phyloP scores from a whole-genome alignment of 2,113 vertebrate species.

The Heterocephalus glaber region DNA sequence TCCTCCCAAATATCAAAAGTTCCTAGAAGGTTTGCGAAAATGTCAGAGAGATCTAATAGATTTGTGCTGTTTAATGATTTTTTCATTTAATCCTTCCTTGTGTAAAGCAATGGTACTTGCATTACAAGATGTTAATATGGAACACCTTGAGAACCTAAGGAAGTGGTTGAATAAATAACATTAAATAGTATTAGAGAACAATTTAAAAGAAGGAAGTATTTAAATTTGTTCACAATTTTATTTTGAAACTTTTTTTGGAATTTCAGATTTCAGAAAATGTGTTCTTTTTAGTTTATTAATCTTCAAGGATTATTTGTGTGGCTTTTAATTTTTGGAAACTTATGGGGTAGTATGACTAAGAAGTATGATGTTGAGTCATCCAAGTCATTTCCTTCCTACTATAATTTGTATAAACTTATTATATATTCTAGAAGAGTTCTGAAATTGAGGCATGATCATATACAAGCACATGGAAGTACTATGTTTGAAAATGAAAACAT shows the following conservation, averaged over 20 bases:
- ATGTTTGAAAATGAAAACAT: constrained; percentile 56
- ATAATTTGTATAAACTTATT: not conserved
- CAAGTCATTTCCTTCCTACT: not conserved
- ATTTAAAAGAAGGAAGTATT: constrained; percentile 44
- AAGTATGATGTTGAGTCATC: constrained; percentile 28
- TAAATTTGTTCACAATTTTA: constrained; percentile 54
- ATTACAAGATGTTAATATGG: constrained; percentile 84
- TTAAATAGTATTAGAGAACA: constrained; percentile 42
- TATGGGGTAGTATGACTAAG: not conserved
- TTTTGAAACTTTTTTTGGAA: constrained; percentile 21
- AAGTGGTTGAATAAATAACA: constrained; percentile 84
- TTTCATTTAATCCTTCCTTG: constrained; percentile 85
- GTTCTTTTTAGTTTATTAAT: not conserved
- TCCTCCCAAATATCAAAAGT: constrained; percentile 84
- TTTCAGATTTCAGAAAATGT: not conserved
- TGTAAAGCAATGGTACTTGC: constrained; percentile 87
- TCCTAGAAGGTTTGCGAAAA: constrained; percentile 89
- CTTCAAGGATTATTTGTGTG: not conserved
- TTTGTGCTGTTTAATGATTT: constrained; percentile 94
- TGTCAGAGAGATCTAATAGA: constrained; percentile 94
- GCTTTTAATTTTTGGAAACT: constrained; percentile 46
- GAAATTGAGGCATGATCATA: not conserved
- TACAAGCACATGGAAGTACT: constrained; percentile 15
- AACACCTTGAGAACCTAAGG: constrained; percentile 87
- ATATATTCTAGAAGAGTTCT: constrained; percentile 43